Base-by-base conservation (phyloP, 2,113 vertebrate genomes). In the Phodopus roborovskii region DNA sequence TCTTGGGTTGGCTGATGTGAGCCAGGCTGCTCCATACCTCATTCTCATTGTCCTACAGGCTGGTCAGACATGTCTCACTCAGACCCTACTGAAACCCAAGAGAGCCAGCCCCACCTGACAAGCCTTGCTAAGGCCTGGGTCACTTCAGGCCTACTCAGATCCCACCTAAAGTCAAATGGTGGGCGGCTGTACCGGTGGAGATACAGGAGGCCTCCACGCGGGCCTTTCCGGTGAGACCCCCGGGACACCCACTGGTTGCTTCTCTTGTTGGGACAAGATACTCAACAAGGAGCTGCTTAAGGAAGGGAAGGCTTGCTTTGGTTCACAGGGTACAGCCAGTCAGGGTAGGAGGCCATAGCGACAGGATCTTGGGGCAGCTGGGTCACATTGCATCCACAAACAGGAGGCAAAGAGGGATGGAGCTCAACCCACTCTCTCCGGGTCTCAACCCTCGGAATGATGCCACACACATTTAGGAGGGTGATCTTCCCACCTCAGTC, bases 211-310 rank as follows among this genome's bases (percentile, higher is more conserved):
- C 56, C 56, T 70, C 50, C 42, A 48, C 20, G 22, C 53, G 30
- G 30, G 7, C 20, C 24, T 3, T 70, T 17, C 11, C 24, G 39
- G 1, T 22, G 17, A 0, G 11, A 12, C 26, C 48, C 7, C 42
- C 20, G 5, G 53, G 56, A 36, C n/a, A 5, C 7, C 10, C n/a
- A 2, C 13, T 62, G 42, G 13, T 13, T 60, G 16, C 3, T 45
- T 85, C 33, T 66, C 82, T 45, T 66, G 39, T 30, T 48, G 28
- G 33, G 42, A 36, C 62, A 83, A 83, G 62, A 83, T 62, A 28
- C 24, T 83, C 22, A 28, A 62, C 24, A 33, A 48, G 42, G 42
- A 7, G 36, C 42, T 48, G 15, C n/a, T 16, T 62, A 19, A 48
- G 10, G 28, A 85, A 66, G 19, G 60, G 15, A 33, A 62, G 39